phyloP scores from a whole-genome alignment of 2,113 vertebrate genomes.

The Oostethus manadensis region DNA sequence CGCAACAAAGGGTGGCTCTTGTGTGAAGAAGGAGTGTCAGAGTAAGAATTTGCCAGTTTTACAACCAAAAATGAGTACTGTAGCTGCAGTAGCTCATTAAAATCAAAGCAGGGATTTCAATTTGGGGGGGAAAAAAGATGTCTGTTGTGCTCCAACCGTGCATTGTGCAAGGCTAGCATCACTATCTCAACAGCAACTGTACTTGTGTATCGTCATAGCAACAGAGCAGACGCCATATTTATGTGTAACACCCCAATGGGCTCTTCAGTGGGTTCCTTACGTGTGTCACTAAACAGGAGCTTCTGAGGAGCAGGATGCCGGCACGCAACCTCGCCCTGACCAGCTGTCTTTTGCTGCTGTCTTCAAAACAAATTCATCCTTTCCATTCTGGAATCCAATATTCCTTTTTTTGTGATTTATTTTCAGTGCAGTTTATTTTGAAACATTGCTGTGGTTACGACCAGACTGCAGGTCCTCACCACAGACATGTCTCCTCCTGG shows the following conservation, averaged over 20 bases:
- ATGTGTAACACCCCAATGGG: no score
- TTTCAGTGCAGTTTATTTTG: constrained; percentile 28
- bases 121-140: no score
- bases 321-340: constrained; percentile 25
- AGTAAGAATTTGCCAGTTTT: background rate
- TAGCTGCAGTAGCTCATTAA: no score
- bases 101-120: no score
- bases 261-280: no score
- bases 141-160: no score
- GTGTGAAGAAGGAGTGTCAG: background rate
- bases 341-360: constrained; percentile 1
- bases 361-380: constrained; percentile 7
- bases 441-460: constrained; percentile 17
- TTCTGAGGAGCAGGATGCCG: constrained; percentile 42
- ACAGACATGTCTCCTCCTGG: constrained; percentile 1
- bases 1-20: background rate
- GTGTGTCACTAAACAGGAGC: constrained; percentile 41
- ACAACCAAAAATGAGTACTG: no score
- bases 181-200: no score
- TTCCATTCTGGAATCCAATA: background rate
- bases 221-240: no score
- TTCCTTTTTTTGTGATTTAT: background rate
- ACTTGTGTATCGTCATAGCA: no score
- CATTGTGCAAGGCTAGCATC: no score
- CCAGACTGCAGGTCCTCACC: constrained; percentile 4